phyloP scores from a whole-genome alignment of 2,797 vertebrate species.

The Sebastes minor region DNA sequence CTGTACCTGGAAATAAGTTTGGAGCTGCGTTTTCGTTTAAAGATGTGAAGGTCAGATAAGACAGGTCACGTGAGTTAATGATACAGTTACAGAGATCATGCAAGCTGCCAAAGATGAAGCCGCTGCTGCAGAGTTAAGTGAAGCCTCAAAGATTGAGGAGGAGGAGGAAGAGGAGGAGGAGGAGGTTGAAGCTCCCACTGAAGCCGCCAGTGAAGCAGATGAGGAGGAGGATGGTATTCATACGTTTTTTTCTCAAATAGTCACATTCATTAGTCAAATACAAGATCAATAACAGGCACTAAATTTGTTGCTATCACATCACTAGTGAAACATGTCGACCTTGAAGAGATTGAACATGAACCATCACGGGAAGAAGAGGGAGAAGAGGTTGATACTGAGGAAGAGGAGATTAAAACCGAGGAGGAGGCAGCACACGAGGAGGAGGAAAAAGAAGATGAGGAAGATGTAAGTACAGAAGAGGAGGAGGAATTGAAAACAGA shows the following conservation, averaged over 20 bases:
- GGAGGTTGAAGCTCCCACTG: slow-evolving; percentile 10
- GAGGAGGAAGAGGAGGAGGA: slow-evolving; percentile 24
- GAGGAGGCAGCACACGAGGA: background rate
- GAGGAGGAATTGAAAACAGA: slow-evolving; percentile 4
- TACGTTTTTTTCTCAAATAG: slow-evolving; percentile 1
- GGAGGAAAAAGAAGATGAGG: background rate
- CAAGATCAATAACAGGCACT: slow-evolving; percentile 32
- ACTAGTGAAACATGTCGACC: slow-evolving; percentile 47
- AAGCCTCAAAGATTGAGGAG: slow-evolving; percentile 15
- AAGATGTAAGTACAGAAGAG: background rate
- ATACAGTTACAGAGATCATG: slow-evolving; percentile 81
- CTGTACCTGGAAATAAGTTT: slow-evolving; percentile 3
- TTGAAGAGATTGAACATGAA: slow-evolving; percentile 45
- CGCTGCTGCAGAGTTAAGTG: slow-evolving; percentile 36
- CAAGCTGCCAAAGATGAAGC: slow-evolving; percentile 57
- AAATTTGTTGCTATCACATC: slow-evolving; percentile 60
- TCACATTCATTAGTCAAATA: slow-evolving; percentile 24
- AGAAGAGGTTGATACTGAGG: background rate
- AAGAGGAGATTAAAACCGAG: slow-evolving; percentile 23
- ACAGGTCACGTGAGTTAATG: slow-evolving; percentile 55
- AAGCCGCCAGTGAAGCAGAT: slow-evolving; percentile 16
- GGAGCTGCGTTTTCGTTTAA: slow-evolving; percentile 8
- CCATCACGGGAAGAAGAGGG: slow-evolving; percentile 19
- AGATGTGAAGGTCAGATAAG: slow-evolving; percentile 31
- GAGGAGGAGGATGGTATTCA: slow-evolving; percentile 68